Base-by-base conservation (phyloP, 2,113 vertebrate species). In the Clinocottus analis region DNA sequence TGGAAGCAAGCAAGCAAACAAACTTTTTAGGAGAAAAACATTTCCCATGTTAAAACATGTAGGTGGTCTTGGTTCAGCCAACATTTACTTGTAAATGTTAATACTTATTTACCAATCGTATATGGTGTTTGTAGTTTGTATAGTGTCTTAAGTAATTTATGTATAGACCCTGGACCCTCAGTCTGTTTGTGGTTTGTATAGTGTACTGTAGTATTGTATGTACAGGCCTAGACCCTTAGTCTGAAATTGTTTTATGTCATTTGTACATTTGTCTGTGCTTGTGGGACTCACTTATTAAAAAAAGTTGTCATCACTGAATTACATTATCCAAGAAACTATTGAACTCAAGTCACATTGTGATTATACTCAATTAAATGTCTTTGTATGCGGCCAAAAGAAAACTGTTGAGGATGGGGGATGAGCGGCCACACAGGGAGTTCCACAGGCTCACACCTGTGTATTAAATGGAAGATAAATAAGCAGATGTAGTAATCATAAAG, bases 401-500 rank as follows among this genome's bases (percentile, higher is more conserved):
- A 17, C n/a, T 7, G 16, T 60, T 21, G 17, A 65, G 12, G 23
- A 27, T 2, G 1, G 5, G 4, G 9, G 6, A 1, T 12, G 13
- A 35, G 13, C 3, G 56, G n/a, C 29, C 64, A 84, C n/a, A 75
- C 61, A 25, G 59, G 37, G 67, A 75, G 79, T n/a, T 76, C 25
- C 25, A 70, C 17, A 2, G 47, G 14, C 56, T 69, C 71, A 5
- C 37, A 79, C 55, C 33, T 56, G 49, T 56, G 35, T 33, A 75
- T 82, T 85, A 79, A 67, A 81, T 27, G 39, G 39, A 58, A 33
- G 64, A 67, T 56, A 66, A 72, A 69, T 66, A 83, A 73, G 59
- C 29, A 77, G 75, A 49, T 41, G 47, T 0, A 5, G 58, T 56
- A 41, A 77, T 74, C 56, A 62, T 41, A 16, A 41, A 33, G 33